These are phyloP conservation scores for Galerucella nymphaeae DNA, from an alignment of 2,888 invertebrate species.

Conservation along the genomic window DNA sequence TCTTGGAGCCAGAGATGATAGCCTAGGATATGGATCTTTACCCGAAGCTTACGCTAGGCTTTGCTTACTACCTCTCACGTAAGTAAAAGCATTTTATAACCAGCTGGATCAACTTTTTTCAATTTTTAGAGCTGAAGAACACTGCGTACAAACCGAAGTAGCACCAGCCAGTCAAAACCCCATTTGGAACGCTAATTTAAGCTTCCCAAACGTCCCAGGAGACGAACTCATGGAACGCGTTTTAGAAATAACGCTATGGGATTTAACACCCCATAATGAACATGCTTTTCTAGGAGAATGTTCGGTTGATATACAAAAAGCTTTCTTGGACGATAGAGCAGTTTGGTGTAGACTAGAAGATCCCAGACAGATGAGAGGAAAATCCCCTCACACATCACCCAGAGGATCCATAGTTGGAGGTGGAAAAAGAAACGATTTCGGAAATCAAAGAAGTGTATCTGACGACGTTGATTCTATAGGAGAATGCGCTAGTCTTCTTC, in stretches of 20 bases:
- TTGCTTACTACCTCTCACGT: conserved; percentile 83
- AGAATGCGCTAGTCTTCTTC: conserved; percentile 80
- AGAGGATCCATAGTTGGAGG: conserved; percentile 78
- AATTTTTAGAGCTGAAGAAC: conserved; percentile 74
- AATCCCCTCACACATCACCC: conserved; percentile 82
- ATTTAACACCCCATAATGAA: conserved; percentile 84
- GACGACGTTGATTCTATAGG: conserved; percentile 79
- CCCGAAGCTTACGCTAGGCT: conserved; percentile 90
- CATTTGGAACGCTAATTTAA: conserved; percentile 92
- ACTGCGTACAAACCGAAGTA: conserved; percentile 84
- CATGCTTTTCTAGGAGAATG: conserved; percentile 85
- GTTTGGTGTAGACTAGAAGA: conserved; percentile 92
- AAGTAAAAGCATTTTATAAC: conserved; percentile 65
- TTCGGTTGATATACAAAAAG: conserved; percentile 83
- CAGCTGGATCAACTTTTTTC: no score
- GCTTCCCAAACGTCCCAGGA: conserved; percentile 82
- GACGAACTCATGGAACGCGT: conserved; percentile 83
- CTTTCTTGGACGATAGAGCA: conserved; percentile 87
- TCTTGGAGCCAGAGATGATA: conserved; percentile 82
- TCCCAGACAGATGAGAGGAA: conserved; percentile 76
- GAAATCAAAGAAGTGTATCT: conserved; percentile 80
- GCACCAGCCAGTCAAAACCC: conserved; percentile 89
- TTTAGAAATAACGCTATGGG: conserved; percentile 90
- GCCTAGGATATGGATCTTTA: conserved; percentile 78
- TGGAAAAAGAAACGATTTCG: conserved; percentile 76